Conservation (phyloP, 2,113 vertebrate genomes). For the Anarrhichthys ocellatus region DNA sequence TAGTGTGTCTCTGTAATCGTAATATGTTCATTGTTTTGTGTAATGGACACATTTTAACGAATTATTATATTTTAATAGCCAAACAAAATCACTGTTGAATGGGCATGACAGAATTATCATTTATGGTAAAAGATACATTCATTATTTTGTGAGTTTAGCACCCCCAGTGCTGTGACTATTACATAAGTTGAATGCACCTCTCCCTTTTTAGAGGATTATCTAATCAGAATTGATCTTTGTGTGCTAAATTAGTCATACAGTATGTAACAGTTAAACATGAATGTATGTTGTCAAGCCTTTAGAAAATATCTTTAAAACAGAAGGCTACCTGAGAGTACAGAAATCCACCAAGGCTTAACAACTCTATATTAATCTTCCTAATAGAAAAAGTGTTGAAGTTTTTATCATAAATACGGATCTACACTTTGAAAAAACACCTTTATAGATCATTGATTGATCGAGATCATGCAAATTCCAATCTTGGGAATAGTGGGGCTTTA, state of each 20-base stretch:
- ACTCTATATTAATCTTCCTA: background rate
- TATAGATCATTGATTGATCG: background rate
- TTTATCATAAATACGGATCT: background rate
- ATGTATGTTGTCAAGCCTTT: background rate
- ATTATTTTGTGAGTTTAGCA: background rate
- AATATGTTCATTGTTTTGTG: background rate
- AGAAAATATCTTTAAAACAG: background rate
- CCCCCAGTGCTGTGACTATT: background rate
- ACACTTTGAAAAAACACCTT: background rate
- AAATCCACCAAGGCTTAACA: background rate
- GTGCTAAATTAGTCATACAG: background rate
- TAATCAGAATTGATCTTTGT: background rate
- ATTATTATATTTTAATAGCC: background rate
- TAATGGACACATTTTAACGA: background rate
- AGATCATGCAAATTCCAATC: background rate
- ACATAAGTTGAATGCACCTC: background rate
- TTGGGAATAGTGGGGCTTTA: background rate
- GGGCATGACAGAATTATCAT: background rate
- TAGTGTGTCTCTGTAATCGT: conserved; percentile 11
- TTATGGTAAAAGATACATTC: background rate
- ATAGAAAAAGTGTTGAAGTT: background rate
- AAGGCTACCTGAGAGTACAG: background rate
- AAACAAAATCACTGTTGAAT: background rate
- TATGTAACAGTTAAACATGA: background rate
- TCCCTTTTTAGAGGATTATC: background rate